Conservation (phyloP, 2,888 invertebrate species). For the Lagria hirta region DNA sequence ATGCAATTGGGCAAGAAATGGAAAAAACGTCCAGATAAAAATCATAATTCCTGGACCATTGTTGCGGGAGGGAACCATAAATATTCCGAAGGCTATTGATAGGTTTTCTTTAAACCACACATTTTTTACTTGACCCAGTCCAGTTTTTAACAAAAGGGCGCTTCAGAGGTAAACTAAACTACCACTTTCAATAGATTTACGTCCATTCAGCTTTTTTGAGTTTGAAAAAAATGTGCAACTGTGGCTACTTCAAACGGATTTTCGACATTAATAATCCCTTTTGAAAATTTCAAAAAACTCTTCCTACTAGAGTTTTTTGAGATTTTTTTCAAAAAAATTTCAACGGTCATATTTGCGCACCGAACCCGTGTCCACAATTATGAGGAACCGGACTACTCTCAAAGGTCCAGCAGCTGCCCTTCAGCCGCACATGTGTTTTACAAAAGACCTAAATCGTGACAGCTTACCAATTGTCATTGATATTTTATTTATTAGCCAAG, state of each 20-base stretch:
- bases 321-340: conserved; percentile 1
- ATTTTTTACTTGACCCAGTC: too few relatives aligned
- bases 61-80: too few relatives aligned
- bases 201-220: conserved; percentile 23
- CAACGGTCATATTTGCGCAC: conserved; percentile 26
- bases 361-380: conserved; percentile 34
- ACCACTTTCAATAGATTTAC: conserved; percentile 19
- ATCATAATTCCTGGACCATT: too few relatives aligned
- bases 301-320: neutral
- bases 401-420: conserved; percentile 38
- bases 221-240: conserved; percentile 51
- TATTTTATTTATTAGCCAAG: conserved; percentile 55
- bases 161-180: conserved; percentile 13
- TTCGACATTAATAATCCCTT: conserved; percentile 7
- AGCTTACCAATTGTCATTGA: conserved; percentile 51
- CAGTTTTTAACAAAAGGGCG: conserved; percentile 7
- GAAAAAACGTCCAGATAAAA: too few relatives aligned
- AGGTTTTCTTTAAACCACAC: too few relatives aligned
- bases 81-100: too few relatives aligned
- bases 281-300: neutral
- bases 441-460: conserved; percentile 46
- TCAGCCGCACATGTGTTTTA: conserved; percentile 39
- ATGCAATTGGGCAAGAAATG: too few relatives aligned
- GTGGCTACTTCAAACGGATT: conserved; percentile 51
- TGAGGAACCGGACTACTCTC: conserved; percentile 15